Evolutionary conservation across 2,888 invertebrate genomes (phyloP).

Genomic region (Aphrophora alni): DNA sequence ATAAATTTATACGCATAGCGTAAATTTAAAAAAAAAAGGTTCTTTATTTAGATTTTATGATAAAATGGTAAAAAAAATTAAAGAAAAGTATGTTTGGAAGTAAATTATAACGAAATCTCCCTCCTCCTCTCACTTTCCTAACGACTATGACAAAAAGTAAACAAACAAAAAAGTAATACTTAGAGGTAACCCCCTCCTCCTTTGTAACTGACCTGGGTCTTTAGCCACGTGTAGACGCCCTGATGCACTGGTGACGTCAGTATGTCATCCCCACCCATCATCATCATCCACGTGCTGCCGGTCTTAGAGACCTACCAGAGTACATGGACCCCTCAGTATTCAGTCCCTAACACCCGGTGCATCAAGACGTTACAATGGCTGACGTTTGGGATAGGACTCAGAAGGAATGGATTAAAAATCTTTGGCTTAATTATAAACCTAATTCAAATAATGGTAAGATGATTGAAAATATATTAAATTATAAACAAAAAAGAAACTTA

Average conservation of each 20-base stretch:
- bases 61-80: too few relatives aligned
- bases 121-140: too few relatives aligned
- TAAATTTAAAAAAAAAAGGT: too few relatives aligned
- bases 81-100: too few relatives aligned
- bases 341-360: conserved; percentile 23
- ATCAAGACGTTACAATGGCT: conserved; percentile 42
- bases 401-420: conserved; percentile 62
- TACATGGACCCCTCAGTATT: conserved; percentile 31
- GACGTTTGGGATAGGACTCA: conserved; percentile 52
- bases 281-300: conserved; percentile 17
- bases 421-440: conserved; percentile 58
- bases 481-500: conserved; percentile 39
- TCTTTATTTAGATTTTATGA: too few relatives aligned
- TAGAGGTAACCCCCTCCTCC: neutral
- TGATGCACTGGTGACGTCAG: conserved; percentile 37
- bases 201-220: conserved; percentile 35
- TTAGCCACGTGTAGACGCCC: conserved; percentile 48
- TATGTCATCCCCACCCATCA: conserved; percentile 46
- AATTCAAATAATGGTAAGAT: conserved; percentile 46
- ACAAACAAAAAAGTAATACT: too few relatives aligned
- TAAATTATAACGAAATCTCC: too few relatives aligned
- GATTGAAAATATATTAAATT: conserved; percentile 39
- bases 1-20: too few relatives aligned
- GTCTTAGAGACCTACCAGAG: conserved; percentile 26
- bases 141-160: too few relatives aligned